Evolutionary conservation across 2,888 invertebrate genomes (phyloP).

Genomic region (Xanthorhoe designata): DNA sequence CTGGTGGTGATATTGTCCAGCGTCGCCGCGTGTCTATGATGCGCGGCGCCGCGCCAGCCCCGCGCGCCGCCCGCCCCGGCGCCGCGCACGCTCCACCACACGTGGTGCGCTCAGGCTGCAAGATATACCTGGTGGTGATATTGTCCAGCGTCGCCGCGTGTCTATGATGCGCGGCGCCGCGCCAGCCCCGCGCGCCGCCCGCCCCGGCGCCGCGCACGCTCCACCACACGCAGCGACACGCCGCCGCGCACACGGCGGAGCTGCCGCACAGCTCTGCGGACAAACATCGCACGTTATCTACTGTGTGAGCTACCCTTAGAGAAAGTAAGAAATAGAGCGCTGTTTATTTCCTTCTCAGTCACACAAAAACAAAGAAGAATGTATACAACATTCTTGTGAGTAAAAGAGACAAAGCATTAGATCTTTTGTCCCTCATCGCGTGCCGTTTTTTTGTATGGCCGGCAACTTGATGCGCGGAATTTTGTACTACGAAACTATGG

Average conservation of each 20-base stretch:
- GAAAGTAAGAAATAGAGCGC: too few species aligned
- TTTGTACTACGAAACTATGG: too few species aligned
- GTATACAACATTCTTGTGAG: too few species aligned
- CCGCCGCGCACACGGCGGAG: conserved; percentile 87
- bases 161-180: conserved; percentile 47
- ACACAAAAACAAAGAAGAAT: too few species aligned
- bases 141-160: conserved; percentile 33
- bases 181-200: conserved; percentile 72
- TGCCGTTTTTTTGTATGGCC: too few species aligned
- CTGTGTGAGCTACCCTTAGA: too few species aligned
- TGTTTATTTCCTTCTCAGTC: too few species aligned
- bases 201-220: conserved; percentile 85
- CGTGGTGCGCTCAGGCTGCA: conserved; percentile 38
- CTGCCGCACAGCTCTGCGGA: conserved; percentile 34
- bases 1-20: too few species aligned
- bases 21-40: too few species aligned
- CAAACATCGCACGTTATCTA: neutral
- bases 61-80: conserved; percentile 73
- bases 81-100: conserved; percentile 84
- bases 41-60: conserved; percentile 42
- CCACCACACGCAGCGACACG: conserved; percentile 87
- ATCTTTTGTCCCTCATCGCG: too few species aligned
- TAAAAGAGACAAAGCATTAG: too few species aligned
- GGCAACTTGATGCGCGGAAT: too few species aligned
- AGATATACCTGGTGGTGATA: conserved; percentile 16